Conservation (phyloP, 1,140 invertebrate species). For the Alviniconcha marisindica region DNA sequence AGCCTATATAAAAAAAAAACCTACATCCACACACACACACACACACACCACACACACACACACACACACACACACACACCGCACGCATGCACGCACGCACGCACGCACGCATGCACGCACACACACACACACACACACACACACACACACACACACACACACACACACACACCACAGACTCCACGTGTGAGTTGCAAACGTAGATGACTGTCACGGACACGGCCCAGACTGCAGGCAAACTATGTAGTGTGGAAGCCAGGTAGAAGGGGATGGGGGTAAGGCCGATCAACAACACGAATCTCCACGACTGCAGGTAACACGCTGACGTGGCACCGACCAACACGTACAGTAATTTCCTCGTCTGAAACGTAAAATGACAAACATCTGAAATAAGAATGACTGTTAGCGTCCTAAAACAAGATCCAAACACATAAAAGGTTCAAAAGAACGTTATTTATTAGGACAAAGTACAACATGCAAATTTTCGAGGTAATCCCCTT, state of each 20-base stretch:
- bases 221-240: neutral
- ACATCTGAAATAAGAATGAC: no score
- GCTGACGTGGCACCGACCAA: neutral
- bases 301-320: neutral
- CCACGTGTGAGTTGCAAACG: neutral
- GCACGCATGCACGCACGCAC: neutral
- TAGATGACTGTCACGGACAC: neutral
- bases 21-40: neutral
- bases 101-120: neutral
- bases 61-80: constrained; percentile 4
- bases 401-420: no score
- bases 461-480: no score
- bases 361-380: neutral
- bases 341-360: neutral
- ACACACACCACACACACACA: neutral
- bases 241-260: neutral
- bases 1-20: neutral
- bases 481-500: no score
- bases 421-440: no score
- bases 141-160: neutral
- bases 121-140: neutral
- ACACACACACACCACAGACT: neutral
- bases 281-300: neutral
- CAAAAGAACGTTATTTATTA: no score
- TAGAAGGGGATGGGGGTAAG: neutral